A percentile compares a stretch with the other conserved stretches of the same genome.
These are phyloP conservation scores for Rhabdomys pumilio DNA, from an alignment of 2,797 vertebrate genomes.

Conservation along the genomic window DNA sequence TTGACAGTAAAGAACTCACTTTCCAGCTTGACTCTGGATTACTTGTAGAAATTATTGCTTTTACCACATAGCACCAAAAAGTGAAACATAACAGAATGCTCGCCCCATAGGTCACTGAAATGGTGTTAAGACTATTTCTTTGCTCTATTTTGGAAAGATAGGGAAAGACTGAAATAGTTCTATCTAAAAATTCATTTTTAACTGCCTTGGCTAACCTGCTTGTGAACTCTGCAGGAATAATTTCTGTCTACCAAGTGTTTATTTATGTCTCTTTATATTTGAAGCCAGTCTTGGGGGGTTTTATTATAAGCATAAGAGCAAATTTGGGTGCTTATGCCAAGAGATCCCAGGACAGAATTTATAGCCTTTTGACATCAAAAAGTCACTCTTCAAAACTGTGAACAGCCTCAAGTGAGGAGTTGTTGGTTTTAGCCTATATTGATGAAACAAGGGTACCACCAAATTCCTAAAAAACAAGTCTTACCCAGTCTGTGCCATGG, in stretches of 20 bases:
- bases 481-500: not conserved
- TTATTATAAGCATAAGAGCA: not conserved
- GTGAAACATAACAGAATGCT: not conserved
- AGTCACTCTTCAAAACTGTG: not conserved
- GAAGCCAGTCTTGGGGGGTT: not conserved
- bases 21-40: conserved; percentile 45
- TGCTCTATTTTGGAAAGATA: not conserved
- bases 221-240: conserved; percentile 12
- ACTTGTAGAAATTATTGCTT: conserved; percentile 44
- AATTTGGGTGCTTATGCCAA: not conserved
- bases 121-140: not conserved
- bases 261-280: not conserved
- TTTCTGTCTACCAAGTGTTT: not conserved
- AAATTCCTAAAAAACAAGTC: not conserved
- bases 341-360: not conserved
- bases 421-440: not conserved
- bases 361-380: not conserved
- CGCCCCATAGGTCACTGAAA: not conserved
- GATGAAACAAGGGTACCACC: not conserved
- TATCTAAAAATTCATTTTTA: conserved; percentile 59
- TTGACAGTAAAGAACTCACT: conserved; percentile 71
- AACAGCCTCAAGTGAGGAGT: not conserved
- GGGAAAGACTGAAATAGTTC: not conserved
- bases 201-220: not conserved
- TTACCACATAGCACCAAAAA: conserved; percentile 65